These are phyloP conservation scores for Sternarchorhynchus goeldii DNA, from an alignment of 2,797 vertebrate genomes.

Conservation along the genomic window DNA sequence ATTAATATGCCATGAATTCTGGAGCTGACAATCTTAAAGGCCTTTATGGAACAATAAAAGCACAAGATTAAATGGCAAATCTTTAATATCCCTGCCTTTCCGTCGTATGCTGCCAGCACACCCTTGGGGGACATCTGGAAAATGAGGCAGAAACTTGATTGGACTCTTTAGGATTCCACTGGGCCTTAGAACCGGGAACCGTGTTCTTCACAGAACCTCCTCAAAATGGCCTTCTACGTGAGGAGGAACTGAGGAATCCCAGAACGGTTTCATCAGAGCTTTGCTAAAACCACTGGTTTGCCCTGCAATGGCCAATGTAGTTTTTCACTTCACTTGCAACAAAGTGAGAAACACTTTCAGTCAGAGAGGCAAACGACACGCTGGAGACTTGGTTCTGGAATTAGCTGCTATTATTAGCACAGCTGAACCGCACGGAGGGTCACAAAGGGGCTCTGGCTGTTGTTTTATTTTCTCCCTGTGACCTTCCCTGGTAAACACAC, in stretches of 20 bases:
- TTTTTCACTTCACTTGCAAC: not conserved
- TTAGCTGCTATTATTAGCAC: constrained; percentile 3
- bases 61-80: constrained; percentile 2
- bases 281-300: not conserved
- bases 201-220: not conserved
- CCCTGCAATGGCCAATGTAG: not conserved
- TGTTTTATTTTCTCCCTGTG: not conserved
- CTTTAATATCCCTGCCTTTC: constrained; percentile 16
- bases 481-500: not conserved
- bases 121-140: not conserved
- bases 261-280: not conserved
- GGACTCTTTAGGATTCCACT: not conserved
- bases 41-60: not conserved
- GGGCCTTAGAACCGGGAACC: not conserved
- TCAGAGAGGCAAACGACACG: not conserved
- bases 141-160: constrained; percentile 21
- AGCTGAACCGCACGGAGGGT: not conserved
- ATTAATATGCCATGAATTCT: no score
- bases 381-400: not conserved
- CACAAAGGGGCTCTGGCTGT: not conserved
- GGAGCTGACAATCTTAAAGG: not conserved
- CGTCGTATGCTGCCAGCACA: not conserved
- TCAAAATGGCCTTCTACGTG: not conserved
- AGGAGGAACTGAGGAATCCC: no score
- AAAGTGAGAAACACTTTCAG: not conserved